phyloP scores from a whole-genome alignment of 2,797 vertebrate species.

The Manis crassicaudata region DNA sequence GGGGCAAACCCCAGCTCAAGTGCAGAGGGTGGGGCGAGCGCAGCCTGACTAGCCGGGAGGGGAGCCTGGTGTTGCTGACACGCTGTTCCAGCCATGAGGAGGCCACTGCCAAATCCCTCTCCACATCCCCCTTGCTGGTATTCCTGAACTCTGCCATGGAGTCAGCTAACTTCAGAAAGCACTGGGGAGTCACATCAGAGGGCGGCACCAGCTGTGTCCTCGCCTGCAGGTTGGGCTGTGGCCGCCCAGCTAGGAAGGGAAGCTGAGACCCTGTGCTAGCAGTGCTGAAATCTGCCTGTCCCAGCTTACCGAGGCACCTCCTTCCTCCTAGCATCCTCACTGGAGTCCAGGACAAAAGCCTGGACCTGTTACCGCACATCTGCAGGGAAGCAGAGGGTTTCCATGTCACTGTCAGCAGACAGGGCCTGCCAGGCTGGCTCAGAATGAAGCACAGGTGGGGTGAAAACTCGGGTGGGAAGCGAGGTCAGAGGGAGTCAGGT shows the following conservation, averaged over 20 bases:
- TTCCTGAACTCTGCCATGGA: constrained; percentile 63
- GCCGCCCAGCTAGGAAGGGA: not conserved
- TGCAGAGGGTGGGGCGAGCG: constrained; percentile 61
- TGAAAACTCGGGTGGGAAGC: accelerated
- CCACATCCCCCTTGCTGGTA: constrained; percentile 36
- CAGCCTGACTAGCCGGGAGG: not conserved
- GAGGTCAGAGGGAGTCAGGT: not conserved
- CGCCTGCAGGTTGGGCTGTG: accelerated
- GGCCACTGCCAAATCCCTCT: constrained; percentile 72
- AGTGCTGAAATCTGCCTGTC: not conserved
- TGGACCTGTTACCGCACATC: not conserved
- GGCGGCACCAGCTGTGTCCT: not conserved
- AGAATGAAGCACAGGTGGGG: accelerated
- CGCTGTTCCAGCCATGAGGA: constrained; percentile 74
- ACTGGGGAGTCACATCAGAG: constrained; percentile 67
- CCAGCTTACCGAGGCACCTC: not conserved
- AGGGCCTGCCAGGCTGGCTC: not conserved
- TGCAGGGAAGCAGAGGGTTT: not conserved
- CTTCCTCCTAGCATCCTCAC: not conserved
- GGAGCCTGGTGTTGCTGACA: constrained; percentile 45
- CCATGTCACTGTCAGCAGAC: not conserved
- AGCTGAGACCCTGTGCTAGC: not conserved
- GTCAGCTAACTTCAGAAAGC: constrained; percentile 48
- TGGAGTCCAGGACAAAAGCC: not conserved
- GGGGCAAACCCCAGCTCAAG: not conserved